Evolutionary conservation across 1,140 invertebrate genomes (phyloP).

Genomic region (Bombus difficillimus): DNA sequence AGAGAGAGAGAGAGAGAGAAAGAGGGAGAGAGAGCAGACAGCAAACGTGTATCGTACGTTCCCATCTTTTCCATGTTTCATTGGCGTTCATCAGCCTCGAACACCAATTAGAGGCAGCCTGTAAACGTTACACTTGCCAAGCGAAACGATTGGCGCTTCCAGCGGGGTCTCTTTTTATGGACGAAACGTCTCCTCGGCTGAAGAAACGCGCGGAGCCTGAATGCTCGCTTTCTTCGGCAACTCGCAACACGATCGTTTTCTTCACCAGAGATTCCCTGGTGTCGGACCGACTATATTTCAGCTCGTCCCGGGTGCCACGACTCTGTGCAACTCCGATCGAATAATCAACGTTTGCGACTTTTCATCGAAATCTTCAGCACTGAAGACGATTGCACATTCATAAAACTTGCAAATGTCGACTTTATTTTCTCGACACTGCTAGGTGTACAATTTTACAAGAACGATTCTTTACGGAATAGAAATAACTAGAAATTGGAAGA

Average conservation of each 20-base stretch:
- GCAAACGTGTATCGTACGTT: conserved; percentile 30
- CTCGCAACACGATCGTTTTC: conserved; percentile 67
- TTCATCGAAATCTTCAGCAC: neutral
- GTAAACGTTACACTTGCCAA: conserved; percentile 68
- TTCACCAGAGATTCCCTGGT: conserved; percentile 47
- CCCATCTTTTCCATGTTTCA: conserved; percentile 57
- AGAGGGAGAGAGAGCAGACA: neutral
- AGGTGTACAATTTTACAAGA: too few relatives aligned
- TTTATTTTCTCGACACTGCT: too few relatives aligned
- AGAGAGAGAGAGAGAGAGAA: neutral
- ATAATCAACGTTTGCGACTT: neutral
- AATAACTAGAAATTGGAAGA: too few relatives aligned
- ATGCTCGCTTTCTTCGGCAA: conserved; percentile 67
- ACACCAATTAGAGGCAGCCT: conserved; percentile 67
- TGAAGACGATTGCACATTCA: too few relatives aligned
- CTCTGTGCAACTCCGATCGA: conserved; percentile 30
- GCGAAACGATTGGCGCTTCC: conserved; percentile 68
- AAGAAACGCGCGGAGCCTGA: conserved; percentile 63
- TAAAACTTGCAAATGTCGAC: too few relatives aligned
- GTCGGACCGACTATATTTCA: conserved; percentile 61
- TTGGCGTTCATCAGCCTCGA: conserved; percentile 67
- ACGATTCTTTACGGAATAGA: too few relatives aligned
- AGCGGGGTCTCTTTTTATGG: conserved; percentile 63
- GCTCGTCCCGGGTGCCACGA: conserved; percentile 52
- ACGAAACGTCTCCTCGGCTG: conserved; percentile 64